phyloP scores from a whole-genome alignment of 30 jellyfish, hydroid and myxozoan genomes.

The Clytia hemisphaerica region DNA sequence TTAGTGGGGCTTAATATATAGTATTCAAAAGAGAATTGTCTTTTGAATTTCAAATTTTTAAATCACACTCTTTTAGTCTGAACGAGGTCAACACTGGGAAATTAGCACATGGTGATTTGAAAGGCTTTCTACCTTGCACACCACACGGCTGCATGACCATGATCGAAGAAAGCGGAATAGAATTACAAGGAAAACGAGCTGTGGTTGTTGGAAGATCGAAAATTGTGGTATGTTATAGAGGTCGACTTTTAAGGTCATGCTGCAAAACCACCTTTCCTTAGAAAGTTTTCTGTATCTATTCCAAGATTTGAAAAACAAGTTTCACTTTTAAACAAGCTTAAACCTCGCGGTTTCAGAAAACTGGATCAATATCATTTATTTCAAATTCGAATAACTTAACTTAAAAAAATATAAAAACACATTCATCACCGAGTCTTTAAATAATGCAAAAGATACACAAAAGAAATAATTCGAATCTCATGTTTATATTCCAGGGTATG shows the following conservation, averaged over 20 bases:
- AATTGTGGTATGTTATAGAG: conserved; percentile 60
- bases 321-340: too few relatives aligned
- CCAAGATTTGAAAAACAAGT: too few relatives aligned
- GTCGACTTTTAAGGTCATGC: background rate
- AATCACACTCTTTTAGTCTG: conserved; percentile 54
- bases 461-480: background rate
- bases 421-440: too few relatives aligned
- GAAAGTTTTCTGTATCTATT: too few relatives aligned
- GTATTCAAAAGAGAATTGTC: too few relatives aligned
- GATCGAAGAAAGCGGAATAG: conserved; percentile 71
- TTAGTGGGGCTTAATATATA: too few relatives aligned
- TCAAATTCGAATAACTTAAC: too few relatives aligned
- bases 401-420: too few relatives aligned
- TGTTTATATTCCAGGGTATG: conserved; percentile 63
- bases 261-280: too few relatives aligned
- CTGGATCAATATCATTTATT: too few relatives aligned
- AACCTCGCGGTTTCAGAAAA: too few relatives aligned
- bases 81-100: conserved; percentile 95
- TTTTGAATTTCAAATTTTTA: too few relatives aligned
- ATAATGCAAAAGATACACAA: background rate
- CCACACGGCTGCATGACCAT: conserved; percentile 93
- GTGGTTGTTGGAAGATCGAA: conserved; percentile 95
- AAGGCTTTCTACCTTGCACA: conserved; percentile 79
- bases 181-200: conserved; percentile 82
- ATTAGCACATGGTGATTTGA: conserved; percentile 86